Conservation (phyloP, 1,140 invertebrate genomes). For the Acyrthosiphon pisum region DNA sequence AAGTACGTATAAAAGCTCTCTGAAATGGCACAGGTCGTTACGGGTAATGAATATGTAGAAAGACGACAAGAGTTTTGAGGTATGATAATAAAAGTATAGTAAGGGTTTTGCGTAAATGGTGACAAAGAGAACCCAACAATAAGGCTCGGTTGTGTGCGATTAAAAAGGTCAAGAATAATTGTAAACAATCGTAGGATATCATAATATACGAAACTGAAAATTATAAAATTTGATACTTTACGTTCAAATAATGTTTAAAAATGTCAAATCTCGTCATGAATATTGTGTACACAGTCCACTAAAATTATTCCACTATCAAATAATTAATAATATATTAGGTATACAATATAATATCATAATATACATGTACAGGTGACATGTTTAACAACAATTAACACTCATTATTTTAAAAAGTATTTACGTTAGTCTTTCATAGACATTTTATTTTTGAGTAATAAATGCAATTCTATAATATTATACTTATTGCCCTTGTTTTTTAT, state of each 20-base stretch:
- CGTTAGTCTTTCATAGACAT: neutral
- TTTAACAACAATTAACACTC: neutral
- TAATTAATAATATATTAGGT: neutral
- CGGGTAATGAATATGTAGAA: constrained; percentile 47
- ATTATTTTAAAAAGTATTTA: neutral
- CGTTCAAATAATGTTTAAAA: neutral
- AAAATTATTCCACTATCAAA: neutral
- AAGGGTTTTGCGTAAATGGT: constrained; percentile 11
- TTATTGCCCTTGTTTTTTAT: no score
- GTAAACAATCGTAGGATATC: neutral
- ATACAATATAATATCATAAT: no score
- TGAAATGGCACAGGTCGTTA: constrained; percentile 22
- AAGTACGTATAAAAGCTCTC: constrained; percentile 27
- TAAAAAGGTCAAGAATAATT: constrained; percentile 46
- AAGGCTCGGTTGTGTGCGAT: neutral
- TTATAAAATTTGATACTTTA: neutral
- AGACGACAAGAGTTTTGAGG: constrained; percentile 38
- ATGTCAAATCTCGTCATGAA: neutral
- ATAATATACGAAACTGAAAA: neutral
- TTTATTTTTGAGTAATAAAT: neutral
- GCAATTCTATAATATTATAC: neutral
- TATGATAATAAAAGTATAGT: constrained; percentile 44
- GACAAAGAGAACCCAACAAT: constrained; percentile 33
- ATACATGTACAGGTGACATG: neutral
- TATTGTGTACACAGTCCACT: neutral